Evolutionary conservation across 30 jellyfish, hydroid and myxozoan genomes (phyloP).

Genomic region (Sanderia malayensis): DNA sequence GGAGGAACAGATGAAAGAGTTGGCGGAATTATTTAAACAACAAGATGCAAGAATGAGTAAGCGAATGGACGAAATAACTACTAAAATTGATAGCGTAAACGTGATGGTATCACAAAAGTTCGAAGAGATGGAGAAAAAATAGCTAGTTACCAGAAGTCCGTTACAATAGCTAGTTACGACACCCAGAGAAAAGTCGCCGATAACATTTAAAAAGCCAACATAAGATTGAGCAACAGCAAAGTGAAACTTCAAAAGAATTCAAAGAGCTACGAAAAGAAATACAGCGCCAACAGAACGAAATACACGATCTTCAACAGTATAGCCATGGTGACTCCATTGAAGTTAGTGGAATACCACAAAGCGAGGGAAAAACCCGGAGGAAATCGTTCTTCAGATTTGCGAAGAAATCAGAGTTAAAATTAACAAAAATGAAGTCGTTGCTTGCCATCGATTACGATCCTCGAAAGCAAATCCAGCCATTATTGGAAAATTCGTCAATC

Average conservation of each 20-base stretch:
- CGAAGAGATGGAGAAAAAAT: background rate
- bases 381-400: too few relatives aligned
- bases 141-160: background rate
- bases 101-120: background rate
- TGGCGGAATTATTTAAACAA: background rate
- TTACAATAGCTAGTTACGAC: background rate
- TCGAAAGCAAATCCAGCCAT: too few relatives aligned
- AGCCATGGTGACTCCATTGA: slow-evolving; percentile 19
- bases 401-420: slow-evolving; percentile 25
- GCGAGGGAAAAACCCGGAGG: slow-evolving; percentile 12
- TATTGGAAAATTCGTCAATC: background rate
- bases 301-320: slow-evolving; percentile 27
- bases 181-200: slow-evolving; percentile 1
- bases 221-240: background rate
- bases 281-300: background rate
- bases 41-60: background rate
- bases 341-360: slow-evolving; percentile 29
- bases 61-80: background rate
- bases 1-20: too few relatives aligned
- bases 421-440: slow-evolving; percentile 9
- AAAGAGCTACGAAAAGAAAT: background rate
- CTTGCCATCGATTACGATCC: slow-evolving; percentile 12
- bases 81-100: background rate
- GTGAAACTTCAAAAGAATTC: background rate
- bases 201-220: background rate